Evolutionary conservation across 1,140 invertebrate genomes (phyloP), one percentile per base, ranked within the genome.

Genomic region (Homalodisca vitripennis): DNA sequence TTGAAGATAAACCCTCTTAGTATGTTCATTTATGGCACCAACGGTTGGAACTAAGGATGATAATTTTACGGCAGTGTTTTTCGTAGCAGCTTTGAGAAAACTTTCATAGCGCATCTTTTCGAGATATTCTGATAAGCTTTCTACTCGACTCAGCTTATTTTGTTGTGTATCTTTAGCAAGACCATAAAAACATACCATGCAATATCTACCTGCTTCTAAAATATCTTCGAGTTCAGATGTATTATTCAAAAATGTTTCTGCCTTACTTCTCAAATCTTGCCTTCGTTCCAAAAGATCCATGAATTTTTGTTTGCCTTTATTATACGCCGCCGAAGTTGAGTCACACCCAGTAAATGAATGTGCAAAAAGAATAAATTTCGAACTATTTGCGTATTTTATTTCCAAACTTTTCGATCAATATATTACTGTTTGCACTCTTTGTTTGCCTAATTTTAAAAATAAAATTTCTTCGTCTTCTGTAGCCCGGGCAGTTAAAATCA

Each of bases 301-400:
- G n/a, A 48, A 41, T 13, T 48, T 67, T 55, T 34, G 51, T 24
- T 67, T 67, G 1, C 66, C 66, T 67, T 67, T 67, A 30, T 55
- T 55, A 32, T 53, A 67, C 27, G 31, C 13, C 12, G 48, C 48
- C 2, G 66, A 67, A 12, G 47, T 53, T 26, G 24, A 2, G 20
- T 67, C 48, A 30, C 66, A 67, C 3, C 47, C 66, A 53, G 66
- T 53, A n/a, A 67, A 53, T 14, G 32, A 26, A 53, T 67, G 66
- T 14, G 29, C 2, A 55, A 67, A 67, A 67, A 30, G 47, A 1
- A 67, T 53, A 3, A 29, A 20, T 55, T 67, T 67, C 17, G n/a
- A n/a, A n/a, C 66, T 53, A n/a, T 53, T 29, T 20, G 22, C 41
- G 48, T 55, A 51, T 10, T 29, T n/a, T 14, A 55, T 31, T 31